Percentiles rank a stretch among this genome's conserved stretches.
Evolutionary conservation across 2,113 vertebrate species (phyloP).

Genomic region (Capricornis sumatraensis): DNA sequence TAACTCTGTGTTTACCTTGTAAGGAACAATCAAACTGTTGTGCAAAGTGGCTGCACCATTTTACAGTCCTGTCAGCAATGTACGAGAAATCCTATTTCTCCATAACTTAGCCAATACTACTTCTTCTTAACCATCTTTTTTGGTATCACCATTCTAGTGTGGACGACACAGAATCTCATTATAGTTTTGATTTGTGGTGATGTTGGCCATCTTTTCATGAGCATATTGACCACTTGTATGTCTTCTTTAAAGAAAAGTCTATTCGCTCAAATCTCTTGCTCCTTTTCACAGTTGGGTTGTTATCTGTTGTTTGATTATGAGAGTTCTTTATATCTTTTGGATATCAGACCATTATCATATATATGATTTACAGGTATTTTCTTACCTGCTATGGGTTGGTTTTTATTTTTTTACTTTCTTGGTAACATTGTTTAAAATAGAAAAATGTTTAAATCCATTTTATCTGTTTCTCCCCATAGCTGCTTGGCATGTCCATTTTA

Average conservation of each 20-base stretch:
- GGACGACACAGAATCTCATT: background rate
- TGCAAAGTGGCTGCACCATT: background rate
- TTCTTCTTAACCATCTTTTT: background rate
- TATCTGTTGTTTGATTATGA: background rate
- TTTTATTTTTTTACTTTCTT: conserved; percentile 1
- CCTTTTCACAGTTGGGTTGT: background rate
- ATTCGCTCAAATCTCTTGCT: background rate
- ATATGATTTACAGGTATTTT: background rate
- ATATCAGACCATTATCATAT: background rate
- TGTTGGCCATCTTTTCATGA: background rate
- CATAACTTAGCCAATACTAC: background rate
- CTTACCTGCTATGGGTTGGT: background rate
- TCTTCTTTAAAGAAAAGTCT: background rate
- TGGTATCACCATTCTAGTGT: background rate
- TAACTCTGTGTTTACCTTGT: background rate
- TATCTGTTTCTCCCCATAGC: background rate
- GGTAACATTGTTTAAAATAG: background rate
- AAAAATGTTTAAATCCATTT: background rate
- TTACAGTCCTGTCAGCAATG: background rate
- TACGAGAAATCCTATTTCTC: background rate
- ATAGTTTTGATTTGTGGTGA: background rate
- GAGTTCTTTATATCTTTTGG: background rate
- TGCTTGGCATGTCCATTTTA: background rate
- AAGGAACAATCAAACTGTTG: background rate
- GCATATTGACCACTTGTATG: background rate